Base-by-base conservation (phyloP, 2,113 vertebrate genomes). In the Megaleporinus macrocephalus region DNA sequence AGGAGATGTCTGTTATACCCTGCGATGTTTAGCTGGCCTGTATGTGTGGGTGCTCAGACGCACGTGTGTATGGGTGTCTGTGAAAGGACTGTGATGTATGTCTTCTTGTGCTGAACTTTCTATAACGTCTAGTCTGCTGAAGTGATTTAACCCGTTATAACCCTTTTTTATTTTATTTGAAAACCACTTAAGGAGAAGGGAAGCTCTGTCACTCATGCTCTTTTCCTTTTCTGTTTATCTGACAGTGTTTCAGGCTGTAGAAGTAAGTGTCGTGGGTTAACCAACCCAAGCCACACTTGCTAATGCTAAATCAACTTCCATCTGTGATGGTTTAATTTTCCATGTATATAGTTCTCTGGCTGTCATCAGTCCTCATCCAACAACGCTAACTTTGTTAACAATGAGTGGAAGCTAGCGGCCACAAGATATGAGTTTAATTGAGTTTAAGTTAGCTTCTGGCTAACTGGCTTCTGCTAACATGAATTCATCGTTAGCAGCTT, bases 151-250 rank as follows among this genome's bases (percentile, higher is more conserved):
- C 66, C 70, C n/a, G 33, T 36, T 75, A 27, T 4, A 3, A 15
- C 4, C 20, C 5, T 70, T 79, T 5, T 22, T 55, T 20, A 36
- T 36, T 20, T 33, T 68, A 55, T 80, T 36, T 55, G 2, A 82
- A 80, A 73, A 81, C 79, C 83, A 85, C 83, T 81, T 49, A 73
- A 77, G 30, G 51, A 59, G 57, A 76, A 22, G 51, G 15, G 49
- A 53, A 22, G 22, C 41, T 5, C 5, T 5, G 10, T 44, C 41
- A 11, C 5, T 11, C 5, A 5, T 61, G 20, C 44, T 57, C 26
- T 73, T 51, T 66, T 59, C 53, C 47, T 20, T 22, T 41, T 36
- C 49, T 66, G 24, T 49, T 36, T 36, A 3, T 7, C 36, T 20
- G 59, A 63, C 57, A 26, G 3, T 29, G 61, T 30, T 78, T 77